These are phyloP conservation scores for Axis porcinus DNA, from an alignment of 2,113 vertebrate species.

Conservation along the genomic window DNA sequence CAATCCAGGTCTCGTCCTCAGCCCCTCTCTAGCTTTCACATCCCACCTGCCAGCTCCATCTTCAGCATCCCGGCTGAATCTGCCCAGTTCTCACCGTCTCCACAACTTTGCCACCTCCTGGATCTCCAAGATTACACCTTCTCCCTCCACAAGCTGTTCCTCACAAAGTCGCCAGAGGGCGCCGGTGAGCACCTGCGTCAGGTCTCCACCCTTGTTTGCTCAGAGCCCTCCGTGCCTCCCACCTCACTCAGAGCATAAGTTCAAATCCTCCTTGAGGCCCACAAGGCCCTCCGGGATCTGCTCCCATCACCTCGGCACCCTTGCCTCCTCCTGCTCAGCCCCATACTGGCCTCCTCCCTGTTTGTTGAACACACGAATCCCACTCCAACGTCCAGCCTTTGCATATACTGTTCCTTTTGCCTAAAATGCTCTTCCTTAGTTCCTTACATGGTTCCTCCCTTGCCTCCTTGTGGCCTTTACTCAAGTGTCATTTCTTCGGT, in stretches of 20 bases:
- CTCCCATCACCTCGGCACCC: not conserved
- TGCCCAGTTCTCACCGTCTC: not conserved
- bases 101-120: not conserved
- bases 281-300: not conserved
- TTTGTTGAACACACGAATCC: not conserved
- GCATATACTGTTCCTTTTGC: not conserved
- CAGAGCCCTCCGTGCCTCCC: not conserved
- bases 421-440: not conserved
- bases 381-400: not conserved
- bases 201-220: not conserved
- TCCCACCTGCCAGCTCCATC: not conserved
- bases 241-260: not conserved
- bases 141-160: not conserved
- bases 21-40: not conserved
- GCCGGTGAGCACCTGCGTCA: not conserved
- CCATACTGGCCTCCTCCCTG: not conserved
- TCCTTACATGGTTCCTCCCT: not conserved
- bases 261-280: not conserved
- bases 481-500: not conserved
- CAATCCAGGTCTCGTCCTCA: not conserved
- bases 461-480: not conserved
- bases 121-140: not conserved
- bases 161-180: not conserved
- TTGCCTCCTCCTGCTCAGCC: not conserved
- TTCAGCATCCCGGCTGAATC: not conserved